Conservation (phyloP, 2,888 invertebrate species). For the Himalopsyche tibetana region DNA sequence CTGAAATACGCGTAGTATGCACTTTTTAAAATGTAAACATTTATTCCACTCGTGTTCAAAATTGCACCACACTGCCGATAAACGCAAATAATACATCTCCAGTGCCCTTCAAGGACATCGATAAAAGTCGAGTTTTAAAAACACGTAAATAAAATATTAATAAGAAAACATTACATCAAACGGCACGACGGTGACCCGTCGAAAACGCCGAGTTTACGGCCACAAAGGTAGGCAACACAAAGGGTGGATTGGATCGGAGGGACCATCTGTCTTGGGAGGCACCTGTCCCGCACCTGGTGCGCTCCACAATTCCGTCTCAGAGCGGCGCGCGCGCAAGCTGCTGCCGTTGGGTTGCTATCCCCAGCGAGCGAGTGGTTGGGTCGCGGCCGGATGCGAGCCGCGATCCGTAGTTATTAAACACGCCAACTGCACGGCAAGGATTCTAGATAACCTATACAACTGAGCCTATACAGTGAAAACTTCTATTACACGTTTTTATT, state of each 20-base stretch:
- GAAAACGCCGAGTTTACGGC: not conserved
- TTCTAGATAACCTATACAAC: too few species aligned
- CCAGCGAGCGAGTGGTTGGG: too few species aligned
- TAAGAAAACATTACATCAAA: not conserved
- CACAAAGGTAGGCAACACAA: constrained; percentile 66
- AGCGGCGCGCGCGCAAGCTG: constrained; percentile 40
- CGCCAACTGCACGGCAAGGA: too few species aligned
- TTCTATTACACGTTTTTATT: too few species aligned
- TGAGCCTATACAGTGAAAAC: too few species aligned
- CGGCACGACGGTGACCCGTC: not conserved
- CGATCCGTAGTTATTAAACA: not conserved
- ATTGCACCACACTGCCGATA: too few species aligned
- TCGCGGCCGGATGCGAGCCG: constrained; percentile 19
- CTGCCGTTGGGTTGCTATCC: not conserved
- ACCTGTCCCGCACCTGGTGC: constrained; percentile 63
- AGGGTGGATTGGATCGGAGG: not conserved
- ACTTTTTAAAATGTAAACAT: too few species aligned
- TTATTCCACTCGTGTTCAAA: too few species aligned
- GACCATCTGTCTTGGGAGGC: constrained; percentile 53
- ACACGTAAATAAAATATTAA: not conserved
- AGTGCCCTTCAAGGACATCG: too few species aligned
- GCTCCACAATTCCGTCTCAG: not conserved
- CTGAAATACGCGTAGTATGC: too few species aligned
- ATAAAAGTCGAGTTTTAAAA: not conserved
- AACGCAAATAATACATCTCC: too few species aligned